phyloP scores from a whole-genome alignment of 2,888 invertebrate genomes.

The Microplitis manilae region DNA sequence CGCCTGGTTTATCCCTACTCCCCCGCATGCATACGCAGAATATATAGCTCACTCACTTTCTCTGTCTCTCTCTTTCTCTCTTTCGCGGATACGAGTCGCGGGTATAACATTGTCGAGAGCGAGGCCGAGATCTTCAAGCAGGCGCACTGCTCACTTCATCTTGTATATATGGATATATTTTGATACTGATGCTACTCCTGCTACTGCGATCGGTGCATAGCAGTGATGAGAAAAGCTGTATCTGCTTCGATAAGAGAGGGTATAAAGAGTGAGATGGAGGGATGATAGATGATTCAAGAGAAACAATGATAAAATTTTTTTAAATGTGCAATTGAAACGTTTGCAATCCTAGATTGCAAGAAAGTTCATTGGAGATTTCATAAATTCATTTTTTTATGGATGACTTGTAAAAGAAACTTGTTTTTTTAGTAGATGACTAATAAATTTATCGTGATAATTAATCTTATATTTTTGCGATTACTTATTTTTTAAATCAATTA shows the following conservation, averaged over 20 bases:
- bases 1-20: slow-evolving; percentile 53
- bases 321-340: background rate
- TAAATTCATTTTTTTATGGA: no score
- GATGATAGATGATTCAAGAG: background rate
- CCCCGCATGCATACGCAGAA: slow-evolving; percentile 14
- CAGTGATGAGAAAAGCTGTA: background rate
- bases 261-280: background rate
- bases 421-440: no score
- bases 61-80: slow-evolving; percentile 23
- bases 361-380: no score
- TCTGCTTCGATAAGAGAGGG: background rate
- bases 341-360: no score
- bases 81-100: background rate
- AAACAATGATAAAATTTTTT: background rate
- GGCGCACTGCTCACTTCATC: slow-evolving; percentile 10
- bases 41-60: no score
- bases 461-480: no score
- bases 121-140: slow-evolving; percentile 19
- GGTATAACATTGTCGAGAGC: slow-evolving; percentile 8
- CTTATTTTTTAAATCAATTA: no score
- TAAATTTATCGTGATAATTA: no score
- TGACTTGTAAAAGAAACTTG: no score
- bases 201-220: slow-evolving; percentile 22
- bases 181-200: slow-evolving; percentile 10
- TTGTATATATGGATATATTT: background rate